Percentiles rank a stretch among this genome's conserved stretches.
These are phyloP conservation scores for Hephaestus fuliginosus DNA, from an alignment of 2,797 vertebrate genomes.

Conservation along the genomic window DNA sequence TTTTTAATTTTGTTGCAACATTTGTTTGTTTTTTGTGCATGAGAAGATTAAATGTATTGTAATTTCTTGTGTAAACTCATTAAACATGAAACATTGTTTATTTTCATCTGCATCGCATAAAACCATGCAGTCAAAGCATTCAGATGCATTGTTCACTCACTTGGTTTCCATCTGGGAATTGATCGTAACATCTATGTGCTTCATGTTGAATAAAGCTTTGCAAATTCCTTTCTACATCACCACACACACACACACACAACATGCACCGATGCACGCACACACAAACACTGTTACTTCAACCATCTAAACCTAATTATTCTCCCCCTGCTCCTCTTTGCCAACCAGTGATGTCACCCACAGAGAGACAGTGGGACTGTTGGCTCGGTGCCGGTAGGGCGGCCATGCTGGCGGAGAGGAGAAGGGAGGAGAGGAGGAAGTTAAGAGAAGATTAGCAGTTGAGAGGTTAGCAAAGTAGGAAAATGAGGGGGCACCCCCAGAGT, in stretches of 20 bases:
- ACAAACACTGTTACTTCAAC: constrained; percentile 71
- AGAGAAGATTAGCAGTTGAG: constrained; percentile 62
- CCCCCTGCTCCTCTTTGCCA: constrained; percentile 77
- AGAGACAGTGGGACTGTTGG: constrained; percentile 79
- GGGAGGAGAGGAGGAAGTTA: constrained; percentile 38
- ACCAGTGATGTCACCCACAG: constrained; percentile 85
- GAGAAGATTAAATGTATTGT: neutral
- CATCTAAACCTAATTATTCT: constrained; percentile 86
- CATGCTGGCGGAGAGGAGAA: constrained; percentile 45
- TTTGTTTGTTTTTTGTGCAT: neutral
- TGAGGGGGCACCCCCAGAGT: constrained; percentile 45
- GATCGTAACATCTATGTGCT: constrained; percentile 68
- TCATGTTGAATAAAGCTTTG: constrained; percentile 64
- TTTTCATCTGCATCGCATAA: neutral
- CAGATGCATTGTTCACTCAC: constrained; percentile 14
- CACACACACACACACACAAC: constrained; percentile 57
- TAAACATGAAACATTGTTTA: constrained; percentile 23
- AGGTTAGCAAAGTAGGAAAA: constrained; percentile 63
- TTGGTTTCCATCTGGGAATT: constrained; percentile 19
- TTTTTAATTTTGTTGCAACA: constrained; percentile 4
- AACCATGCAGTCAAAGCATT: constrained; percentile 3
- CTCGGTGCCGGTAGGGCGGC: constrained; percentile 65
- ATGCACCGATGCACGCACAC: constrained; percentile 45
- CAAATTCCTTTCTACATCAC: constrained; percentile 73
- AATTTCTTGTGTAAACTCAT: neutral